Conservation (phyloP, 1,140 invertebrate genomes). For the Cryptotermes secundus region DNA sequence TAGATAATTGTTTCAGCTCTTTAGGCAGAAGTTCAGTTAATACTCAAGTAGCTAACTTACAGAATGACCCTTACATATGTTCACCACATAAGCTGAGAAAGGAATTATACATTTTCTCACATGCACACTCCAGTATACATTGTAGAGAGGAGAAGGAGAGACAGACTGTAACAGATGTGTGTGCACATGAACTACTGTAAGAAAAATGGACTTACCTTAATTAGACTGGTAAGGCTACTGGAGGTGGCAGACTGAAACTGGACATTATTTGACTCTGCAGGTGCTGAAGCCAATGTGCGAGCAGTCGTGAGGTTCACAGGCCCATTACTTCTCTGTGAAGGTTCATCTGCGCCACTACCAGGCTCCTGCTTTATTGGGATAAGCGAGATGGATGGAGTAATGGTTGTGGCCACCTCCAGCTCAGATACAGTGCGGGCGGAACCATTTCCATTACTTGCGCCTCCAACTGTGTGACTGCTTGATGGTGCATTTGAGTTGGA, state of each 20-base stretch:
- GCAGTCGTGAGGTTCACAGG: constrained; percentile 44
- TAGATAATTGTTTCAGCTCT: no score
- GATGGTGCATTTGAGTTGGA: constrained; percentile 71
- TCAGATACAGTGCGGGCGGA: constrained; percentile 45
- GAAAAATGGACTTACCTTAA: constrained; percentile 34
- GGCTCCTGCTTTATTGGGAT: constrained; percentile 82
- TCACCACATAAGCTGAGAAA: no score
- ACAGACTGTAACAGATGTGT: no score
- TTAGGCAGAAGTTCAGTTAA: no score
- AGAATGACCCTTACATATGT: no score
- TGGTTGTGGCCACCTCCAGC: constrained; percentile 63
- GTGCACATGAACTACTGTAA: background rate
- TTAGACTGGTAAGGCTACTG: constrained; percentile 51
- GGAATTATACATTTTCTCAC: no score
- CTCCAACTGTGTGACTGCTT: constrained; percentile 61
- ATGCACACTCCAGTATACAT: no score
- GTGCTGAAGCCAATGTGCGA: constrained; percentile 9
- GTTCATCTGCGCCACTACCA: constrained; percentile 33
- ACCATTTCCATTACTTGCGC: constrained; percentile 52
- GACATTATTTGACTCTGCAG: constrained; percentile 22
- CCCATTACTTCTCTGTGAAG: constrained; percentile 44
- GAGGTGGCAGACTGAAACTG: constrained; percentile 52
- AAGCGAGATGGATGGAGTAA: constrained; percentile 80
- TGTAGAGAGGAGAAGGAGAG: no score
- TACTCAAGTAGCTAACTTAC: no score